Evolutionary conservation across 2,888 invertebrate species (phyloP), one percentile per base, ranked within the genome.

Genomic region (Diplazon laetatorius): DNA sequence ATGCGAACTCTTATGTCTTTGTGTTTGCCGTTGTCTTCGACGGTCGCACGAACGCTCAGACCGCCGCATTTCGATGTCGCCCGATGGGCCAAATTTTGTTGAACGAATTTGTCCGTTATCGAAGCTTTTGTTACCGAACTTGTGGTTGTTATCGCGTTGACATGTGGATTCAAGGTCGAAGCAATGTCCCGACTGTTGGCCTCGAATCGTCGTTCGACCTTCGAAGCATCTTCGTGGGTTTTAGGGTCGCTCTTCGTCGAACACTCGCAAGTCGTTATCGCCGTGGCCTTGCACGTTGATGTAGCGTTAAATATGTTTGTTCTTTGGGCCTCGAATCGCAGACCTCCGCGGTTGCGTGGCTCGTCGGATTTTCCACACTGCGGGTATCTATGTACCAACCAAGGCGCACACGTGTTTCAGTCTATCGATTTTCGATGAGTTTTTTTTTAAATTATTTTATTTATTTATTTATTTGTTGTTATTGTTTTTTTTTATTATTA

Each of bases 341-440:
- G 48, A 73, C 78, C 77, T 63, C 30, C 65, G 18, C 65, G 57
- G 18, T 48, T 16, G 18, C 76, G 59, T 22, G 65, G 55, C 55
- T 82, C 82, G 68, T 74, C 78, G 35, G 37, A 62, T 48, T 44
- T 78, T 71, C 76, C 78, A n/a, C 42, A 73, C 77, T 83, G 79
- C 46, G 76, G 82, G 77, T 76, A 84, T 84, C 85, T 87, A 77
- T n/a, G n/a, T 22, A 68, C 73, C 72, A 75, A 80, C 75, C 55
- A 80, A 76, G 69, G 72, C 70, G 81, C 62, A n/a, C n/a, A n/a
- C n/a, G n/a, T n/a, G 44, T 76, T 68, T 48, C 57, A 69, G 18
- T 70, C 18, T 22, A 37, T 50, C 18, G 22, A 14, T 70, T 69
- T 71, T 59, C 55, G 10, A 1, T 10, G 16, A 48, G 25, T 50